Evolutionary conservation across 1,140 invertebrate genomes (phyloP).

Genomic region (Bilobella aurantiaca): DNA sequence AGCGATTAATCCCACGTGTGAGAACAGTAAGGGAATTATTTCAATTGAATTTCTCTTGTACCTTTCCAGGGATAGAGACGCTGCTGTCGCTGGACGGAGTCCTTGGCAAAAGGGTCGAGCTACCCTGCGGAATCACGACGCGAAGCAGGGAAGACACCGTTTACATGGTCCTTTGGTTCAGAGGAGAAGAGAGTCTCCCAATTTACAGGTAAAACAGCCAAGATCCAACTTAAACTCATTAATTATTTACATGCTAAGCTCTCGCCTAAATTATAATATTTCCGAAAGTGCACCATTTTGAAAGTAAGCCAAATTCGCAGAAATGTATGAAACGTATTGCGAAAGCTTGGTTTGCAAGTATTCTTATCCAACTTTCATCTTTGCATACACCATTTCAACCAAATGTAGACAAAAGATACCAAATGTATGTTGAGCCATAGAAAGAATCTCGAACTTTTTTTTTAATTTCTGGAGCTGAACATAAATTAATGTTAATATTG

Average conservation of each 20-base stretch:
- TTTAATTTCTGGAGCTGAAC: background rate
- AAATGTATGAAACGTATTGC: too few species aligned
- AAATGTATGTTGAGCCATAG: too few species aligned
- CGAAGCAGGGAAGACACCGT: conserved; percentile 31
- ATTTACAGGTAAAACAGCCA: conserved; percentile 34
- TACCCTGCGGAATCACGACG: conserved; percentile 29
- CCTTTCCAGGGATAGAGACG: conserved; percentile 18
- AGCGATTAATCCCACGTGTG: background rate
- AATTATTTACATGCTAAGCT: background rate
- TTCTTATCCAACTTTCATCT: too few species aligned
- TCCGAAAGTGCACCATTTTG: too few species aligned
- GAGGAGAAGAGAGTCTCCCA: conserved; percentile 34
- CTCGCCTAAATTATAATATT: too few species aligned
- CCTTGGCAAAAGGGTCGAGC: conserved; percentile 25
- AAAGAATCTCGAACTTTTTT: background rate
- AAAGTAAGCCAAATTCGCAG: too few species aligned
- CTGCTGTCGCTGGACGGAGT: conserved; percentile 29
- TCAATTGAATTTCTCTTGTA: background rate
- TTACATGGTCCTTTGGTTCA: conserved; percentile 35
- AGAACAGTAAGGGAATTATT: background rate
- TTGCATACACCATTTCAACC: too few species aligned
- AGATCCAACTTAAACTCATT: conserved; percentile 9
- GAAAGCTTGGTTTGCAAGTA: too few species aligned
- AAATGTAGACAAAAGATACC: too few species aligned
- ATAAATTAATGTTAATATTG: background rate